phyloP scores from a whole-genome alignment of 2,888 invertebrate species.

The Agrotis puta region DNA sequence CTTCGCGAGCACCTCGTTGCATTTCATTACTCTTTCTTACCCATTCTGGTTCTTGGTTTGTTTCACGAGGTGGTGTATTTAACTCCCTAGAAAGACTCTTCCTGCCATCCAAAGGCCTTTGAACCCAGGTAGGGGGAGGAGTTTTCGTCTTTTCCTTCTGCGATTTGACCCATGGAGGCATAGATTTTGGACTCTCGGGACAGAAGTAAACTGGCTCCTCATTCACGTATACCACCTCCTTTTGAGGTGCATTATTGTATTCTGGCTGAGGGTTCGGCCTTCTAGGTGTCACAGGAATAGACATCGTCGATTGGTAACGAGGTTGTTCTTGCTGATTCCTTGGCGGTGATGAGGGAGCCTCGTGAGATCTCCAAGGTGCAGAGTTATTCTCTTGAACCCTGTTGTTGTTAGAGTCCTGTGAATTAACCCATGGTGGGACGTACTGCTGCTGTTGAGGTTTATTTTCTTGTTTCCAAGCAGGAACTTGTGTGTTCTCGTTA shows the following conservation, averaged over 20 bases:
- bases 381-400: conserved; percentile 75
- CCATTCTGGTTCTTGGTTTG: conserved; percentile 87
- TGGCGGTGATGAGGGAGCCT: conserved; percentile 73
- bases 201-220: conserved; percentile 87
- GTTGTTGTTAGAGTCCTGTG: conserved; percentile 80
- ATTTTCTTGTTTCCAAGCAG: conserved; percentile 82
- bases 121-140: conserved; percentile 87
- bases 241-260: conserved; percentile 80
- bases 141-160: conserved; percentile 89
- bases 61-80: conserved; percentile 84
- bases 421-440: conserved; percentile 77
- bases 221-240: conserved; percentile 86
- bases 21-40: conserved; percentile 85
- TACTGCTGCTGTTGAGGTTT: conserved; percentile 78
- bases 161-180: conserved; percentile 87
- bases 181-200: conserved; percentile 86
- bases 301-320: conserved; percentile 87
- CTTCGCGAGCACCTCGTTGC: conserved; percentile 82
- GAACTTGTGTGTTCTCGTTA: conserved; percentile 74
- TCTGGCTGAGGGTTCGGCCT: conserved; percentile 81
- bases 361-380: conserved; percentile 79
- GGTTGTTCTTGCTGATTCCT: conserved; percentile 78
- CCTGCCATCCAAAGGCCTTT: conserved; percentile 83
- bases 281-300: conserved; percentile 86
- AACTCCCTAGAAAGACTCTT: conserved; percentile 83